phyloP scores from a whole-genome alignment of 2,797 vertebrate species.

The Eremophila alpestris region DNA sequence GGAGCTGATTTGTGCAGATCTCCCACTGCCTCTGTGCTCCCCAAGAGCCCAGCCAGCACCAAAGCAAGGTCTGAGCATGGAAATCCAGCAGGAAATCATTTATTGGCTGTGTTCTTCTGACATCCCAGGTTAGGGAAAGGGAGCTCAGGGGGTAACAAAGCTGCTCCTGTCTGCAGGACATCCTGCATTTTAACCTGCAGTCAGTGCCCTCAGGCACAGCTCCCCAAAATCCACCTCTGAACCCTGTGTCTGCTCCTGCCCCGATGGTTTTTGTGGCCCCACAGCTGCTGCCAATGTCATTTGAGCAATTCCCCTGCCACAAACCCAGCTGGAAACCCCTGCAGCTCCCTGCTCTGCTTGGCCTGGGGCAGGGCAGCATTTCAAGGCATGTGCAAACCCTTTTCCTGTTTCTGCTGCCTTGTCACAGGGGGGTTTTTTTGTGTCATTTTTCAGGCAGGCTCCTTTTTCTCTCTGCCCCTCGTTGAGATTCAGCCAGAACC shows the following conservation, averaged over 20 bases:
- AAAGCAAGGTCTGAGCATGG: neutral
- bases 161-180: neutral
- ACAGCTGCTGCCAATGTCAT: neutral
- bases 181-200: neutral
- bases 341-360: neutral
- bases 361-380: neutral
- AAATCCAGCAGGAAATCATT: neutral
- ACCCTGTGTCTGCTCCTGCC: neutral
- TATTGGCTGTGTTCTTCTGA: neutral
- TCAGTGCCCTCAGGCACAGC: neutral
- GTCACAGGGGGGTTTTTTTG: neutral
- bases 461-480: neutral
- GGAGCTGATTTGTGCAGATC: neutral
- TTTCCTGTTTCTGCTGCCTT: neutral
- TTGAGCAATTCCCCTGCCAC: neutral
- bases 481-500: fast-evolving
- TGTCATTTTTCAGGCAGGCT: neutral
- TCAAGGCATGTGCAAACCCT: neutral
- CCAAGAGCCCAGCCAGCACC: neutral
- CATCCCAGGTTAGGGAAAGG: neutral
- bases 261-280: neutral
- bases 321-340: neutral
- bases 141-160: neutral
- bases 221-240: neutral
- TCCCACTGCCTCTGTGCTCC: neutral